These are phyloP conservation scores for Pseudomyrmex concolor DNA, from an alignment of 1,140 invertebrate genomes.

Conservation along the genomic window DNA sequence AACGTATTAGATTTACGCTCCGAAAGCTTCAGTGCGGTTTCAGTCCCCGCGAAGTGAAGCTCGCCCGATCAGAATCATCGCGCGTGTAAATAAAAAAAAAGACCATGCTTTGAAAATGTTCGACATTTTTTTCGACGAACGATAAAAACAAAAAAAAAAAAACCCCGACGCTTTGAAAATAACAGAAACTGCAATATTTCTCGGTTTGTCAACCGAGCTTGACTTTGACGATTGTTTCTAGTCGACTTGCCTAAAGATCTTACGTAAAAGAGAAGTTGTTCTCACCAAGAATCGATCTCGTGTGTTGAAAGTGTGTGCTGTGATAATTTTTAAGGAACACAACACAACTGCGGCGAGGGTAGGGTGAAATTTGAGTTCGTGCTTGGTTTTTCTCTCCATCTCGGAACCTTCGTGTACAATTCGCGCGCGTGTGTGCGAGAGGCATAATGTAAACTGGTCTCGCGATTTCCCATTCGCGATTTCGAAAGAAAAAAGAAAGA, in stretches of 20 bases:
- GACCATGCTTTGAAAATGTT: too few species aligned
- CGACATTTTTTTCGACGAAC: too few species aligned
- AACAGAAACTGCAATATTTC: too few species aligned
- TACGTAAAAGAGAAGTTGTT: too few species aligned
- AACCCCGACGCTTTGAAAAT: too few species aligned
- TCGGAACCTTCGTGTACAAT: background rate
- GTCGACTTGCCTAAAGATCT: too few species aligned
- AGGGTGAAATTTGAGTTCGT: background rate
- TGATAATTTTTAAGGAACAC: background rate
- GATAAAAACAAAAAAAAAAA: too few species aligned
- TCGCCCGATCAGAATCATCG: background rate
- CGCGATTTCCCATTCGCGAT: background rate
- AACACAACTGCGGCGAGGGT: too few species aligned
- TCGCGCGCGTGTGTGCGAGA: background rate
- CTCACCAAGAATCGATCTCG: too few species aligned
- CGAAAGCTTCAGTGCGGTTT: constrained; percentile 74
- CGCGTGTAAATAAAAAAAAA: background rate
- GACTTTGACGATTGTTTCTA: too few species aligned
- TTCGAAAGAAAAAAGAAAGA: background rate
- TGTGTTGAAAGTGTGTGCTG: background rate
- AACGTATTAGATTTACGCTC: constrained; percentile 67
- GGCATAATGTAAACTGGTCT: constrained; percentile 57
- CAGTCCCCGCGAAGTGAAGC: constrained; percentile 76
- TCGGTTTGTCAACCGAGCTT: too few species aligned
- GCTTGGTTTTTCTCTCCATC: background rate